Base-by-base conservation (phyloP, 2,888 invertebrate species). In the Microchrysa polita region DNA sequence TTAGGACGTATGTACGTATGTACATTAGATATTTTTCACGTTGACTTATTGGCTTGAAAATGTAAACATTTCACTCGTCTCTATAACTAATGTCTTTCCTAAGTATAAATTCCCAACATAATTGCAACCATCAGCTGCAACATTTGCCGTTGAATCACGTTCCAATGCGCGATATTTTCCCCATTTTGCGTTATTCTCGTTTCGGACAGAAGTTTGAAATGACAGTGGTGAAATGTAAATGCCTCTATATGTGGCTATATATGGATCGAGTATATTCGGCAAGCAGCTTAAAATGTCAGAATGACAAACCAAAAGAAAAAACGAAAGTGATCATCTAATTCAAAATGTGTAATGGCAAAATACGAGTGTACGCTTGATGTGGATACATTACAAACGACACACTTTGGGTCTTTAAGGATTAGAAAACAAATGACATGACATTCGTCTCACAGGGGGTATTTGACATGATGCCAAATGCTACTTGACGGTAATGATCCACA, bases 401-500 rank as follows among this genome's bases (percentile, higher is more conserved):
- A 40, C 61, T 40, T 18, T 40, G 20, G 27, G 40, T 23, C 16
- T 40, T 40, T 53, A 57, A 60, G 72, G 48, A 34, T 63, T 57
- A 63, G 52, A 73, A 73, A 63, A 65, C 53, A 63, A 73, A 59
- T 59, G 59, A 55, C 67, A 67, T 12, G 42, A 55, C 48, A 67
- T 44, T 42, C 22, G 55, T 69, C 69, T 73, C 63, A 60, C 67
- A 27, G 73, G 73, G 73, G 73, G 73, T 52, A 73, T 69, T 73
- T 73, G 73, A 69, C 67, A 22, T 53, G 52, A 60, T 73, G 73
- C 73, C 73, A 73, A 73, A 67, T 34, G 44, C 44, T 48, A 22
- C 59, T 60, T 53, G 34, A 16, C 73, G 73, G 65, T 73, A 73
- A 60, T 73, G 73, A 73, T 61, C 59, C 48, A 59, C 48, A 59